Evolutionary conservation across 2,888 invertebrate species (phyloP).

Genomic region (Cyaniris semiargus): DNA sequence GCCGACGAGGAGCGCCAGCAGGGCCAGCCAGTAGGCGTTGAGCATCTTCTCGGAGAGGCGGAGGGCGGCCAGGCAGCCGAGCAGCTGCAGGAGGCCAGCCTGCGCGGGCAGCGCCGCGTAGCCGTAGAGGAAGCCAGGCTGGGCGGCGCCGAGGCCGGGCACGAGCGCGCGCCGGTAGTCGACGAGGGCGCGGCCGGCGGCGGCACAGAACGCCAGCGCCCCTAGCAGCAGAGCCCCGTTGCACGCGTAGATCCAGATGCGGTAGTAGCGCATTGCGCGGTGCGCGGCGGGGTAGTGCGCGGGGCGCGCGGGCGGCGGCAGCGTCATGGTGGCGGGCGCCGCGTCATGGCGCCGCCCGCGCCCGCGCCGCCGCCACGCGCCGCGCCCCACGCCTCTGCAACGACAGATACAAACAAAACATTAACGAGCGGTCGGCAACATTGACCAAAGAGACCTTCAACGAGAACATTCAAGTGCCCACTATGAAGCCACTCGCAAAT

Average conservation of each 20-base stretch:
- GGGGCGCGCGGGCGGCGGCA: slow-evolving; percentile 81
- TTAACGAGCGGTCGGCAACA: background rate
- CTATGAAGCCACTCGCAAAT: background rate
- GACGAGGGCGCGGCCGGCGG: slow-evolving; percentile 85
- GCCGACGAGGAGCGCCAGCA: slow-evolving; percentile 89
- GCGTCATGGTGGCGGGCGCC: slow-evolving; percentile 80
- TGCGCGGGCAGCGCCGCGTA: slow-evolving; percentile 90
- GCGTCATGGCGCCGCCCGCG: slow-evolving; percentile 79
- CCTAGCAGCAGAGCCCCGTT: slow-evolving; percentile 92
- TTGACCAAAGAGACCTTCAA: background rate
- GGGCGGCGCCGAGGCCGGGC: slow-evolving; percentile 87
- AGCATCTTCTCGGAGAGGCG: slow-evolving; percentile 89
- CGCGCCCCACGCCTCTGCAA: slow-evolving; percentile 79
- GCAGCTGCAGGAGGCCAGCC: slow-evolving; percentile 84
- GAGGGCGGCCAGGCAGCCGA: slow-evolving; percentile 91
- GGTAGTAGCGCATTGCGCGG: slow-evolving; percentile 88
- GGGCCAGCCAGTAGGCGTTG: slow-evolving; percentile 90
- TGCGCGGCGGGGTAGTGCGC: slow-evolving; percentile 79
- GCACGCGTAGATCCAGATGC: slow-evolving; percentile 96
- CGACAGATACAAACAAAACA: slow-evolving; percentile 39
- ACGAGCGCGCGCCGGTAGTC: slow-evolving; percentile 87
- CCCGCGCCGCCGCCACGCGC: slow-evolving; percentile 80
- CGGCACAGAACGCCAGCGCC: slow-evolving; percentile 89
- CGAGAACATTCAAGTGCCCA: background rate
- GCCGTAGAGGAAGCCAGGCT: slow-evolving; percentile 91